Conservation (phyloP, 2,113 vertebrate genomes). For the Phalacrocorax aristotelis region DNA sequence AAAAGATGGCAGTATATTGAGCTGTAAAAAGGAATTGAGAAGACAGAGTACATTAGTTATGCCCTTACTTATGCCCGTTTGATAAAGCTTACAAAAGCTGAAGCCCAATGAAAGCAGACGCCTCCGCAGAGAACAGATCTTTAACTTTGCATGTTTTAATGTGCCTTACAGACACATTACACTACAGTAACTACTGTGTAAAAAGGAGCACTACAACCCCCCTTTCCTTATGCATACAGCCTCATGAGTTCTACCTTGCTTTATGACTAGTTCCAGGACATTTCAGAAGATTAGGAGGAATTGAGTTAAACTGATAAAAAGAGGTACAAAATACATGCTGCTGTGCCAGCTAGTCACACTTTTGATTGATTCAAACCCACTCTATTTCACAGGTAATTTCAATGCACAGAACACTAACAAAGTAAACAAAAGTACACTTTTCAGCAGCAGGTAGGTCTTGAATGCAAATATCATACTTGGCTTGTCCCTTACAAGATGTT, state of each 20-base stretch:
- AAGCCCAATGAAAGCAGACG: background rate
- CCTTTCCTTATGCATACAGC: background rate
- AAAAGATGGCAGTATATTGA: conserved; percentile 70
- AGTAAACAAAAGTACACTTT: background rate
- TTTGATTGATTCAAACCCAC: background rate
- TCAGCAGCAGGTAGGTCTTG: background rate
- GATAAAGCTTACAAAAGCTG: background rate
- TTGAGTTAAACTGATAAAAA: background rate
- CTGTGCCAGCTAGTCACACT: background rate
- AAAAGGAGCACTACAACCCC: background rate
- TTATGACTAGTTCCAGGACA: background rate
- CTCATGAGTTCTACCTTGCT: background rate
- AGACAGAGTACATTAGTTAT: background rate
- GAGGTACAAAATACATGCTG: background rate
- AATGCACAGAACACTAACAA: background rate
- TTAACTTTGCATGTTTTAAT: background rate
- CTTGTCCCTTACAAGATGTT: background rate
- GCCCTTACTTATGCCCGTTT: fast-evolving
- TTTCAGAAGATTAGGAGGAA: background rate
- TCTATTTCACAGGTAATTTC: background rate
- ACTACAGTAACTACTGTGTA: background rate
- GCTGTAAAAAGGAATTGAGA: background rate
- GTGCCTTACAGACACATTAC: fast-evolving
- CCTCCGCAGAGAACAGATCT: background rate
- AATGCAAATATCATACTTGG: background rate